These are phyloP conservation scores for Bathynomus jamesi DNA, from an alignment of 1,140 invertebrate species.

Conservation along the genomic window DNA sequence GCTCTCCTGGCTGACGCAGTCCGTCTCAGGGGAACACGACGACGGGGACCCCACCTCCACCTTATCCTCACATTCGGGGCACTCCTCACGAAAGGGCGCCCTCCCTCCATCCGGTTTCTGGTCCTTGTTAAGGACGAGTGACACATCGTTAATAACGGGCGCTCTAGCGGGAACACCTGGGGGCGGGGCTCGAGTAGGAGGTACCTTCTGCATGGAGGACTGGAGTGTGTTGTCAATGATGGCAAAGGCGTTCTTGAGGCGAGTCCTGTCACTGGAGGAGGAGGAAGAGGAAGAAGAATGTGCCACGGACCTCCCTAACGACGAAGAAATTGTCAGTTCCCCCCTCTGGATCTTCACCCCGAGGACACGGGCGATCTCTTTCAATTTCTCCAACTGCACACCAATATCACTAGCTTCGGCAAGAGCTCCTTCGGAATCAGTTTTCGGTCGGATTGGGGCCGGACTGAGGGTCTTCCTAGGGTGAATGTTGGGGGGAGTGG, in stretches of 20 bases:
- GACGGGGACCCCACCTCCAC: background rate
- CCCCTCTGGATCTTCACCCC: conserved; percentile 25
- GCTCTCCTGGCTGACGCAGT: conserved; percentile 31
- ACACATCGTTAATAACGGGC: conserved; percentile 32
- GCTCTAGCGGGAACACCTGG: conserved; percentile 33
- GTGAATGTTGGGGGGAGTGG: background rate
- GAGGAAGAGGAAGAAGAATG: background rate
- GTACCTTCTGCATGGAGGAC: conserved; percentile 9
- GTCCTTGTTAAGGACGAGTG: conserved; percentile 2
- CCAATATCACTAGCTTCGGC: background rate
- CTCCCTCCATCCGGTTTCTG: conserved; percentile 5
- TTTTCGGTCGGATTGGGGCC: no score
- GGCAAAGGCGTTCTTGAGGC: background rate
- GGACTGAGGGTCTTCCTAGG: no score
- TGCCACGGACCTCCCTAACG: background rate
- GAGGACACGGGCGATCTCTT: conserved; percentile 26
- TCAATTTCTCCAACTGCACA: conserved; percentile 28
- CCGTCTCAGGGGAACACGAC: conserved; percentile 11
- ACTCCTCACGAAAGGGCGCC: background rate
- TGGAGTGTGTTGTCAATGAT: conserved; percentile 3
- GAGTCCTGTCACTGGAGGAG: background rate
- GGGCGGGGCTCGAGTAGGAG: conserved; percentile 3
- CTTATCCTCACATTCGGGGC: background rate
- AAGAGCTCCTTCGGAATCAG: background rate
- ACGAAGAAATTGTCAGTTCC: conserved; percentile 18